phyloP scores from a whole-genome alignment of 2,113 vertebrate genomes.

The Lutjanus erythropterus region DNA sequence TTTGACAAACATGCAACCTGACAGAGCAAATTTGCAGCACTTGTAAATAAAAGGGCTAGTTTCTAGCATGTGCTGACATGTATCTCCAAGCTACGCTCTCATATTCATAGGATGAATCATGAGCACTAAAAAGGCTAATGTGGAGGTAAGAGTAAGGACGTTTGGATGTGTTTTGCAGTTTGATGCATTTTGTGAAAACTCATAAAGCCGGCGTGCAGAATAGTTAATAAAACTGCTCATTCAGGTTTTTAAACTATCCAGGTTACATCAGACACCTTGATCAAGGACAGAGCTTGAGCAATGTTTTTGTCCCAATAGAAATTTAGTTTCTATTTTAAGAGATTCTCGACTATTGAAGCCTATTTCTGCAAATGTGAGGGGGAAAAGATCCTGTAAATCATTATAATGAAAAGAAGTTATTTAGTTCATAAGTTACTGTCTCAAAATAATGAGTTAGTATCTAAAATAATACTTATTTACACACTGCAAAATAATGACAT shows the following conservation, averaged over 20 bases:
- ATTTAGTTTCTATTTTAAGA: no score
- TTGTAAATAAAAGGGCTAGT: constrained; percentile 18
- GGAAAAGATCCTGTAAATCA: no score
- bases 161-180: constrained; percentile 2
- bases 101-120: constrained; percentile 30
- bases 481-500: no score
- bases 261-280: constrained; percentile 40
- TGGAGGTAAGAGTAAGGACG: constrained; percentile 33
- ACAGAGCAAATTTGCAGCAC: constrained; percentile 34
- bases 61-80: neutral
- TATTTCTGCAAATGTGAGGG: no score
- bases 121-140: constrained; percentile 2
- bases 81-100: neutral
- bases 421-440: no score
- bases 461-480: no score
- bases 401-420: no score
- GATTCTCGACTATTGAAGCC: no score
- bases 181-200: neutral
- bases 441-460: no score
- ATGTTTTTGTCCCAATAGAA: no score
- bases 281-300: constrained; percentile 18
- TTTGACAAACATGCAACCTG: constrained; percentile 45
- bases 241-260: constrained; percentile 18
- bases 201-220: neutral
- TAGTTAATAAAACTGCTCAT: neutral